Evolutionary conservation across 2,888 invertebrate genomes (phyloP), one percentile per base, ranked within the genome.

Genomic region (Rhimphoctona megacephalus): DNA sequence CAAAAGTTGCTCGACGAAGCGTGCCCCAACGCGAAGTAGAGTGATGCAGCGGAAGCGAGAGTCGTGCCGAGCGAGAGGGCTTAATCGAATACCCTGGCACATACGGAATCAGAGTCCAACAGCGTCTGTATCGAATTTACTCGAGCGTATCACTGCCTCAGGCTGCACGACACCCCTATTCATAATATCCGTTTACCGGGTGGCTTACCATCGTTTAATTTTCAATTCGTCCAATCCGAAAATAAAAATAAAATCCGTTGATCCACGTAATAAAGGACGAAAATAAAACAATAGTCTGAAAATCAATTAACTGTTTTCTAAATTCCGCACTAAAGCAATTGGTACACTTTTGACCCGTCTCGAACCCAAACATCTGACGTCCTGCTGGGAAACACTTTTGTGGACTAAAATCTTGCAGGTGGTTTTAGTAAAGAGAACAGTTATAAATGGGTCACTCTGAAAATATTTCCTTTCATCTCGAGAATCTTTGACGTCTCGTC

Each of bases 1-100:
- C 80, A 70, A 49, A 85, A 81, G 73, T 64, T 83, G 83, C 74
- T 83, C 85, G 74, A 49, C 81, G 81, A 70, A 84, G 83, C 83
- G 83, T 81, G 85, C 83, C 80, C 54, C 49, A 30, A 49, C 69
- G 25, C 22, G 22, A 30, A 30, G 72, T 57, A 52, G 67, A 66
- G 70, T 43, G 76, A 76, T 77, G 77, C 66, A 77, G 77, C 77
- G 77, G 77, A 77, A 77, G 52, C 66, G 36, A 57, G 70, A 70
- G 49, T 22, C 64, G 52, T 43, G 36, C 57, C 36, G 74, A 46
- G 49, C 57, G 66, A 84, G 79, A 73, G 36, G 64, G 74, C 80
- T 81, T 84, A 84, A 88, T 88, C 85, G 76, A 85, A 85, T 84
- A 85, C 66, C 77, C 7, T 30, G 54, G 43, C 14, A 54, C 39